Percentiles rank a stretch among this genome's conserved stretches.
These are phyloP conservation scores for Anguilla japonica DNA, from an alignment of 2,113 vertebrate species.

Conservation along the genomic window DNA sequence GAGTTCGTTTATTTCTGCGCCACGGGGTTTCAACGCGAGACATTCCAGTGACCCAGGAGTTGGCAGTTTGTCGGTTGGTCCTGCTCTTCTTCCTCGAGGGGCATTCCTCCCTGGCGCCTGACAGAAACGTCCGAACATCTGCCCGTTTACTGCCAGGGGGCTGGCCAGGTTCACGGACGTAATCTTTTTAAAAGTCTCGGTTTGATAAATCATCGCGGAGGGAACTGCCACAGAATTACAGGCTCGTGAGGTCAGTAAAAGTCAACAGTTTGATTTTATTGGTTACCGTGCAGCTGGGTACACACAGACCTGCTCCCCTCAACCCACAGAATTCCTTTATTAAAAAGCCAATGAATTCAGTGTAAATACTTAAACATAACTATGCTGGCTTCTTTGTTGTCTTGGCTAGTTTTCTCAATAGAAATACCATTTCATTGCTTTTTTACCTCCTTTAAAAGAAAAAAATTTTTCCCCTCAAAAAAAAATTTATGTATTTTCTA, in stretches of 20 bases:
- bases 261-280: neutral
- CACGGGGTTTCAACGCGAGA: neutral
- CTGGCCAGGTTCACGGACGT: neutral
- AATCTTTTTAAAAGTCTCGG: neutral
- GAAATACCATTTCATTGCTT: neutral
- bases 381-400: neutral
- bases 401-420: neutral
- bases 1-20: neutral
- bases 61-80: too few species aligned
- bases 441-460: neutral
- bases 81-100: neutral
- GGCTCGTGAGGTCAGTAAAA: neutral
- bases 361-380: neutral
- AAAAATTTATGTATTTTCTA: too few species aligned
- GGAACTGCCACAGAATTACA: neutral
- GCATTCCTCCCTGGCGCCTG: neutral
- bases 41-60: neutral
- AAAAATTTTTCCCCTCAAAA: too few species aligned
- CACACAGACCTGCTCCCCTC: neutral
- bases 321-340: neutral
- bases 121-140: neutral
- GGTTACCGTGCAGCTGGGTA: neutral
- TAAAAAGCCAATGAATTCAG: neutral
- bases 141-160: neutral
- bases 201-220: neutral